Base-by-base conservation (phyloP, 64 coral and sea anemone genomes). In the Dendrophyllia cribrosa region DNA sequence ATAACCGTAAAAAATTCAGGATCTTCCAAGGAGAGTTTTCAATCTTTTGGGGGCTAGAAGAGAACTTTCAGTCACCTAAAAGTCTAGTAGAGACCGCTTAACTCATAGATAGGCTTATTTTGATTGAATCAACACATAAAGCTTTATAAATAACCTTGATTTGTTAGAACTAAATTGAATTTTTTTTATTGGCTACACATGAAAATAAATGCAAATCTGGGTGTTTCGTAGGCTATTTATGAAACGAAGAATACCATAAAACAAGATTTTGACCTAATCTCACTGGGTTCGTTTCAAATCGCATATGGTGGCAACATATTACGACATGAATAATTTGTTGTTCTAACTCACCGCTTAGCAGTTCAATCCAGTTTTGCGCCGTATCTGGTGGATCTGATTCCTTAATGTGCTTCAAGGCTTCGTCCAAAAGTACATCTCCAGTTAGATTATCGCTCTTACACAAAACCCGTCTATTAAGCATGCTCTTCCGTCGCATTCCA, bases 311-410 rank as follows among this genome's bases (percentile, higher is more conserved):
- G 21, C 25, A 63, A 17, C 6, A 60, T 11, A 58, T 51, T 19
- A 76, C 49, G 56, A 20, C 74, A 88, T 76, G 23, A 88, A 88
- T 75, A 75, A 88, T 86, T 61, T 70, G 23, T 59, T 19, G 14
- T 52, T 4, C 12, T 68, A 17, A 87, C 90, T 93, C 19, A 99
- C 97, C 97, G 79, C 97, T 99, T 0, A 99, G 73, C 0, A 99
- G 72, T 88, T 99, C 97, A 20, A 99, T 99, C 97, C 97, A 99
- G 47, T 99, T 99, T 59, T 93, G 91, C 6, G 96, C 97, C 0
- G 91, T 99, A 43, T 99, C 97, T 2, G 94, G 91, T 0, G 97
- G 97, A 16, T 99, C 94, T 8, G 88, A 94, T 26, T 99, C 97
- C 26, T 99, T 99, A 20, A 99, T 94, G 43, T 99, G 97, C 63